Percentiles rank a stretch among this genome's conserved stretches.
These are phyloP conservation scores for Podarcis cretensis DNA, from an alignment of 2,113 vertebrate genomes.

Conservation along the genomic window DNA sequence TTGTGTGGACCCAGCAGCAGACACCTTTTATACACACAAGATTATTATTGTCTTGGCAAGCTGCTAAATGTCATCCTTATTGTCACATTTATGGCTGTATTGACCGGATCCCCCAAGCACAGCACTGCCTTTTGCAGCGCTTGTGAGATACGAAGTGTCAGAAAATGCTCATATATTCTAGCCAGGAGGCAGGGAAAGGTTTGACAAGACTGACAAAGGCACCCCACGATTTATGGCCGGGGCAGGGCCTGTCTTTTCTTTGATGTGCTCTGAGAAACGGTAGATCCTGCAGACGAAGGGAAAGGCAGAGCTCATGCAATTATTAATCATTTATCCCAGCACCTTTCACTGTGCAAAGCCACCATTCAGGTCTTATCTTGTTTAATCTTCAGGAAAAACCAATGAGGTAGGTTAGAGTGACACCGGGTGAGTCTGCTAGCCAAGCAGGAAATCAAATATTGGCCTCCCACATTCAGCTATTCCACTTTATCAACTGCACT, in stretches of 20 bases:
- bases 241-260: neutral
- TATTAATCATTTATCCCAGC: slow-evolving; percentile 6
- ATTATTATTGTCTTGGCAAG: neutral
- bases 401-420: neutral
- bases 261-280: neutral
- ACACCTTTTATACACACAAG: neutral
- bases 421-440: too few relatives aligned
- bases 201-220: neutral
- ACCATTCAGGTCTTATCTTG: neutral
- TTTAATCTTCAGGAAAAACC: neutral
- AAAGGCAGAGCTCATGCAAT: neutral
- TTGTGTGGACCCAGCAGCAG: neutral
- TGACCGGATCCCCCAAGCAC: neutral
- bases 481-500: neutral
- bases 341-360: neutral
- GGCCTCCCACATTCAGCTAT: neutral
- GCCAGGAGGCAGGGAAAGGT: neutral
- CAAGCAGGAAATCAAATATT: neutral
- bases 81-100: neutral
- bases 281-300: neutral
- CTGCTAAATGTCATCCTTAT: neutral
- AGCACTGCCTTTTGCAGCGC: neutral
- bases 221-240: neutral
- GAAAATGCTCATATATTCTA: neutral
- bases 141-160: neutral